phyloP scores from a whole-genome alignment of 2,113 vertebrate genomes.

The Eleginops maclovinus region DNA sequence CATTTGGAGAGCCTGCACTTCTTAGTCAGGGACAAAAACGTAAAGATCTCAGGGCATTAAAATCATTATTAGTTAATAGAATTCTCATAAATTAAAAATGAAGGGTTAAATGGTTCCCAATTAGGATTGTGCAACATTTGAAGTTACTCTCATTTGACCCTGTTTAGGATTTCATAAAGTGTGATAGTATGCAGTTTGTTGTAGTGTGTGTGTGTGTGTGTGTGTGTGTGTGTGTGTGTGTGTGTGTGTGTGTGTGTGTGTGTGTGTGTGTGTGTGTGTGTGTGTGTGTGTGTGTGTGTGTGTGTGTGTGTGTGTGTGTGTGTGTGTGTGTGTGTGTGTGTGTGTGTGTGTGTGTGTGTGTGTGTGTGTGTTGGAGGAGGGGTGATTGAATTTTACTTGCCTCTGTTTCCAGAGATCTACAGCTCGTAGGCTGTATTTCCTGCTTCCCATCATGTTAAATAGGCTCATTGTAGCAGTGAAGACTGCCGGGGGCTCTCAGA shows the following conservation, averaged over 20 bases:
- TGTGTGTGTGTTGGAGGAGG: too few species aligned
- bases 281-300: not conserved
- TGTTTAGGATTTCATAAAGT: not conserved
- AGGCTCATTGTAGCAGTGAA: not conserved
- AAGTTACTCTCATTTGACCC: not conserved
- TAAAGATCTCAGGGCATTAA: not conserved
- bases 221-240: not conserved
- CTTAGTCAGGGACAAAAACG: not conserved
- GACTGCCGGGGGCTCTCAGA: constrained; percentile 30
- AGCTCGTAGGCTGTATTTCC: constrained; percentile 9
- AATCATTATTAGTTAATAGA: constrained; percentile 24
- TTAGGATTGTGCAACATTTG: constrained; percentile 3
- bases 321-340: not conserved
- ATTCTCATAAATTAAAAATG: constrained; percentile 8
- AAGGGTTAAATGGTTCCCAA: constrained; percentile 27
- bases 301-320: not conserved
- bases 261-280: not conserved
- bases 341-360: not conserved
- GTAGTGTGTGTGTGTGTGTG: not conserved
- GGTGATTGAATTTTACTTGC: too few species aligned
- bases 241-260: not conserved
- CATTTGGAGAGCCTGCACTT: not conserved
- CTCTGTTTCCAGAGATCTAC: constrained; percentile 15
- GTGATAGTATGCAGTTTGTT: not conserved
- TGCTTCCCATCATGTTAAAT: constrained; percentile 25